Base-by-base conservation (phyloP, 2,113 vertebrate genomes). In the Thamnophis sirtalis region DNA sequence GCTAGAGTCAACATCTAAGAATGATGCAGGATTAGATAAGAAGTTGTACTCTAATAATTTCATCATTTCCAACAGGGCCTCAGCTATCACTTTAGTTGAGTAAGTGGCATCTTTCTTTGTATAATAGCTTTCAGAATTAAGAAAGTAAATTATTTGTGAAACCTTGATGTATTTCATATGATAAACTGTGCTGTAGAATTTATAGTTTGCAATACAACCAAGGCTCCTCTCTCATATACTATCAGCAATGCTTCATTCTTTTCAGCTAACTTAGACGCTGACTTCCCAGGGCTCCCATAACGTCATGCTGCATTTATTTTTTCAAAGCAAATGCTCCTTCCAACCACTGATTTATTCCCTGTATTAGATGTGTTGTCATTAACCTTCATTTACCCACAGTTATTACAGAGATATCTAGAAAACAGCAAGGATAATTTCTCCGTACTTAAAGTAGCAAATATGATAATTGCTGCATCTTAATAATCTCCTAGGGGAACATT, bases 271-370 rank as follows among this genome's bases (percentile, higher is more conserved):
- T 92, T 93, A 88, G 38, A 10, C 89, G 92, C 86, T 93, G 89
- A 92, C n/a, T 50, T 94, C 93, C 89, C 88, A 80, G 22, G 80
- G 48, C 2, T 90, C 60, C 53, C 93, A 15, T 94, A 86, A 8
- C 3, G 91, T 93, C 2, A 93, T 33, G 19, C 89, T 92, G 60
- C 88, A 51, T 93, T 93, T 94, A 58, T 91, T 91, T 28, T 91
- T 93, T 96, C 87, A 86, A 60, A 90, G 80, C 3, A 86, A 63
- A 90, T 3, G 43, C 87, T 2, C 93, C n/a, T 55, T 94, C 91
- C 90, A 9, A 58, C 58, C 95, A 33, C 91, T 94, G 33, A 90
- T 93, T 94, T 93, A 48, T 94, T 86, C 91, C 51, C 15, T 22
- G 4, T 73, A 38, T 92, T 93, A 93, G 54, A 90, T 87, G 92